Base-by-base conservation (phyloP, 2,888 invertebrate species). In the Lucinisca nassula region DNA sequence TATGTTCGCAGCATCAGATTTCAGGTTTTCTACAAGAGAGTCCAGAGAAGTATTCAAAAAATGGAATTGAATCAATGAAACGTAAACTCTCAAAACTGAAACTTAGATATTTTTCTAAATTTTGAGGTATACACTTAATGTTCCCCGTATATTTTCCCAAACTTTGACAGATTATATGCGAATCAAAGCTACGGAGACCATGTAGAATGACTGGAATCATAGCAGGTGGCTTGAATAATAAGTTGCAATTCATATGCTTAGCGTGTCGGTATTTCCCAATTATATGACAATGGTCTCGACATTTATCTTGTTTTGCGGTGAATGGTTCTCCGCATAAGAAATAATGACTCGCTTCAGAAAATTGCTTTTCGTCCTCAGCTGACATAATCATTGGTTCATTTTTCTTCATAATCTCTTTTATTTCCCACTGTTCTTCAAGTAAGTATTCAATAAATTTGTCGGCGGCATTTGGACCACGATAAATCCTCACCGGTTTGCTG, bases 121-220 rank as follows among this genome's bases (percentile, higher is more conserved):
- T 82, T 61, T 75, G 75, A 4, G 82, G 75, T 17, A 82, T 75
- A 32, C 77, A 77, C 27, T 70, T 70, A 24, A 79, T 30, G 8
- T 27, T 14, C n/a, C 58, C 45, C 67, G 73, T 79, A 49, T 61
- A 81, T 17, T 27, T 14, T 35, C 79, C 73, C 14, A 81, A 0
- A 24, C 32, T 51, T 40, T 73, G 51, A 12, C 73, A 74, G 38
- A 76, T 27, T 17, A 76, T 49, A 30, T 76, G 76, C 1, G 27
- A 72, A 72, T 77, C 82, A 27, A 77, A 82, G 27, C 38, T 51
- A 30, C 38, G 38, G 32, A 82, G 49, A 30, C 67, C 67, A 37
- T 82, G 82, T 77, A 82, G 77, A 6, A 82, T 77, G 6, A 82
- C 82, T 0, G 49, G 49, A 37, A 45, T 82, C 24, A 76, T 77